These are phyloP conservation scores for Forbesichthys agassizii DNA, from an alignment of 2,113 vertebrate genomes.

Conservation along the genomic window DNA sequence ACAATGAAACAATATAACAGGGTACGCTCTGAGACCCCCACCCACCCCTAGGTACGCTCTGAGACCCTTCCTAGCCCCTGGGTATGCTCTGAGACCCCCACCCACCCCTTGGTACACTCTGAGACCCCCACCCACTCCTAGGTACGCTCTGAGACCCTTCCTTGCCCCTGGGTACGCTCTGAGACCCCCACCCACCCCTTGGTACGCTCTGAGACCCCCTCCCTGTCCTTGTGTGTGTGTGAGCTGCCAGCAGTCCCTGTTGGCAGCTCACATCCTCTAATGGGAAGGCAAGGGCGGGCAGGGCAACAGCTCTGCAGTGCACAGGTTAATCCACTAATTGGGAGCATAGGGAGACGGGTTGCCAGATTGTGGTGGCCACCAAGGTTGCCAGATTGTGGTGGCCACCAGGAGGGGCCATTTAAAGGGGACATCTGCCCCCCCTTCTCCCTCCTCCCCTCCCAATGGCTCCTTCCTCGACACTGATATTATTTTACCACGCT, in stretches of 20 bases:
- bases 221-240: background rate
- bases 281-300: constrained; percentile 39
- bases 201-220: background rate
- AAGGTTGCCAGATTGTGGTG: constrained; percentile 76
- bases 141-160: no score
- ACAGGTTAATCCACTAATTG: constrained; percentile 79
- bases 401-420: constrained; percentile 77
- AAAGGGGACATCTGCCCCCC: constrained; percentile 79
- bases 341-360: constrained; percentile 67
- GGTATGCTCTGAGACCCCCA: no score
- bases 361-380: constrained; percentile 77
- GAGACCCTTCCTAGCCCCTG: no score
- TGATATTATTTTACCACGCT: constrained; percentile 48
- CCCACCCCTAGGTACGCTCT: no score
- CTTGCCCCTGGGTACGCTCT: no score
- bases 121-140: no score
- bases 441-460: constrained; percentile 60
- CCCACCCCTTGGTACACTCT: no score
- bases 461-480: constrained; percentile 49
- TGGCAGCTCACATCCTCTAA: constrained; percentile 40
- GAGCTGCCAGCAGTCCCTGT: constrained; percentile 21
- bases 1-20: no score
- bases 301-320: constrained; percentile 54
- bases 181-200: no score
- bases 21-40: no score